Evolutionary conservation across 2,888 invertebrate genomes (phyloP).

Genomic region (Cephus spinipes): DNA sequence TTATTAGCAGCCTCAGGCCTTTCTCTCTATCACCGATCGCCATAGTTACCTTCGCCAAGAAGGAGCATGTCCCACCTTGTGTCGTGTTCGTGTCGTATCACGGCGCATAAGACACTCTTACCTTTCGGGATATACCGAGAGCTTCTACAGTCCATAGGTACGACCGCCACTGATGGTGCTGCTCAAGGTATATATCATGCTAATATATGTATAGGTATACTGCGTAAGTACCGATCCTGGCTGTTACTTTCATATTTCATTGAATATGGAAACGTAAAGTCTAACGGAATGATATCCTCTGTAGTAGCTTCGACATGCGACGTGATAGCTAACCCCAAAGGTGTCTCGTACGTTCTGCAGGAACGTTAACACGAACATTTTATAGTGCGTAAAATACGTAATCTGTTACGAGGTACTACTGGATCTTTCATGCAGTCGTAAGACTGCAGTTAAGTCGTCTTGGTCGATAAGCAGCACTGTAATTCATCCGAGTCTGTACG

Average conservation of each 20-base stretch:
- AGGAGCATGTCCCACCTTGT: neutral
- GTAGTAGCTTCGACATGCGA: neutral
- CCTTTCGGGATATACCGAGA: neutral
- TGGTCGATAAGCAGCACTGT: neutral
- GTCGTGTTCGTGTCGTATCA: neutral
- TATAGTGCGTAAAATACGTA: conserved; percentile 35
- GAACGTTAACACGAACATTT: conserved; percentile 33
- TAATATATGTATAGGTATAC: neutral
- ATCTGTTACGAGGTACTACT: conserved; percentile 4
- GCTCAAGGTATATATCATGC: neutral
- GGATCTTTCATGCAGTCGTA: neutral
- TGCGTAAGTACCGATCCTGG: neutral
- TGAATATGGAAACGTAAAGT: neutral
- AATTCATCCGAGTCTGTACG: neutral
- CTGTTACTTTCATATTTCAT: neutral
- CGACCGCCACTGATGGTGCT: neutral
- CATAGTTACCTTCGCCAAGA: neutral
- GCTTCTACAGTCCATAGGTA: neutral
- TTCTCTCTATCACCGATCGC: conserved; percentile 10
- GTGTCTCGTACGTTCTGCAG: neutral
- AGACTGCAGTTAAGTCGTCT: neutral
- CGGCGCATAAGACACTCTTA: neutral
- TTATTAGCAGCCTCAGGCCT: conserved; percentile 11
- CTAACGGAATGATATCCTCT: neutral
- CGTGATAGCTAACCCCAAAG: neutral